Evolutionary conservation across 2,888 invertebrate species (phyloP), one percentile per base, ranked within the genome.

Genomic region (Pandemis corylana): DNA sequence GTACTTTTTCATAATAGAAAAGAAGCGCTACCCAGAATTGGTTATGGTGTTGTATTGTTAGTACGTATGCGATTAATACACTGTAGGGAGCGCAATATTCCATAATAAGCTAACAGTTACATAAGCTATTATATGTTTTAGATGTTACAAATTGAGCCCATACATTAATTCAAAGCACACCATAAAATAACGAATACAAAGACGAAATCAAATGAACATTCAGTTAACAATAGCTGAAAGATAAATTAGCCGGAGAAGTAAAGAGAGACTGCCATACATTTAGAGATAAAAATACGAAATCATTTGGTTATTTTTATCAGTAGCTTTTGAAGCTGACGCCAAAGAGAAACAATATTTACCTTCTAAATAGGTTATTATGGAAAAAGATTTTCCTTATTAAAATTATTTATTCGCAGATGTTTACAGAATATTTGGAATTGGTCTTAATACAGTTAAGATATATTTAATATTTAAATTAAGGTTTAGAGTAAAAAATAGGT

Each of bases 271-370:
- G 41, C 44, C 20, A 63, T 36, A 36, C 20, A 64, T 12, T 64
- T 12, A 44, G 10, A 12, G 0, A 46, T 12, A 5, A 13, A 42
- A 59, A 28, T 28, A 59, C 5, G 59, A 28, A 28, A 28, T 28
- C 28, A 59, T 59, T 28, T 59, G 59, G 28, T 59, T 59, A 59
- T 59, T 59, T 59, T 28, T 56, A 56, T 28, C 56, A 10, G 28
- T 12, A 59, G 28, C 44, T 12, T 64, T 46, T 20, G 15, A 63
- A 44, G 64, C 7, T 20, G 20, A 64, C 5, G 6, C 46, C 44
- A 15, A 64, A 44, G 20, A 64, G 46, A 64, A 66, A 66, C n/a
- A 66, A 36, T 51, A 66, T 51, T 66, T 13, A 51, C 28, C 51
- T 49, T 66, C 49, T 49, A 36, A 46, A 46, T 13, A 66, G 51